phyloP scores from a whole-genome alignment of 30 jellyfish, hydroid and myxozoan species.

The Aurelia aurita complex sp. Pacific region DNA sequence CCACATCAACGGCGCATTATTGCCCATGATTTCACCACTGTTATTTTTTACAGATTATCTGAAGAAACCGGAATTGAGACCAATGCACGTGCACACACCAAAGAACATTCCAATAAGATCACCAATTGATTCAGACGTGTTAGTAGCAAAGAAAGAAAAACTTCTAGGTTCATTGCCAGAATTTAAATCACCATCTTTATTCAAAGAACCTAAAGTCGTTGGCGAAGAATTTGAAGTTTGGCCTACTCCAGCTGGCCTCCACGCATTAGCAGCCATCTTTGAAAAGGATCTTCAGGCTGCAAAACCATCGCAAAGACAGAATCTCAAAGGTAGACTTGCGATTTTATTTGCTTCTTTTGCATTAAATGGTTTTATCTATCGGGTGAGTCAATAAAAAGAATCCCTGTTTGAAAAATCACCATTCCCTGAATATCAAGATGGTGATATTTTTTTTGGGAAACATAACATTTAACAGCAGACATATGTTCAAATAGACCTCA shows the following conservation, averaged over 20 bases:
- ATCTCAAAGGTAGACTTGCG: conserved; percentile 10
- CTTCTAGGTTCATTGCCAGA: neutral
- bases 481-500: too few species aligned
- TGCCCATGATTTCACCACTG: too few species aligned
- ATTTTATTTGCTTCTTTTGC: too few species aligned
- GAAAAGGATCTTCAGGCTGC: neutral
- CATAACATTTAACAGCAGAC: too few species aligned
- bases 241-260: conserved; percentile 78
- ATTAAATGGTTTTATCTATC: too few species aligned
- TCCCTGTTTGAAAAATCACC: too few species aligned
- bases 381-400: too few species aligned
- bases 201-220: neutral
- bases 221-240: conserved; percentile 48
- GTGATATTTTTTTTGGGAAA: too few species aligned
- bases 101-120: conserved; percentile 30
- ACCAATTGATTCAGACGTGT: conserved; percentile 20
- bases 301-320: conserved; percentile 25
- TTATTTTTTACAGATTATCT: conserved; percentile 7
- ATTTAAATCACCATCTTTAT: conserved; percentile 11
- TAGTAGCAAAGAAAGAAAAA: conserved; percentile 34
- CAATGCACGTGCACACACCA: conserved; percentile 15
- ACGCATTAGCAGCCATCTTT: conserved; percentile 26
- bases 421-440: too few species aligned
- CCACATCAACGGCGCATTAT: too few species aligned
- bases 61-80: neutral